phyloP scores from a whole-genome alignment of 2,797 vertebrate genomes.

The Molossus alvarezi region DNA sequence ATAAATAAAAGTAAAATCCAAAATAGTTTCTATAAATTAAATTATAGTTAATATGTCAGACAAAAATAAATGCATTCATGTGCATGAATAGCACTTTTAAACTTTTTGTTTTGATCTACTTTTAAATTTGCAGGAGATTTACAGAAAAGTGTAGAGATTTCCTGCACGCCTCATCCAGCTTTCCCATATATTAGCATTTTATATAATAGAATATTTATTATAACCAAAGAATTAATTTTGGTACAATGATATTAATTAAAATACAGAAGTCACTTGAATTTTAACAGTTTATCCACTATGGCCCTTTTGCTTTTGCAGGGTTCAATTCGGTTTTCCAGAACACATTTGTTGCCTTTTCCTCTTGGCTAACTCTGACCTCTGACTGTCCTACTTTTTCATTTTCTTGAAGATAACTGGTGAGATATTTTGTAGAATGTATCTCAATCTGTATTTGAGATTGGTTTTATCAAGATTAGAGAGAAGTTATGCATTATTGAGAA shows the following conservation, averaged over 20 bases:
- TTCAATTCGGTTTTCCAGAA: not conserved
- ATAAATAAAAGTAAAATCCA: not conserved
- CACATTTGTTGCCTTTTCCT: not conserved
- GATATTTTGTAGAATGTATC: not conserved
- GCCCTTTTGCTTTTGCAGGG: not conserved
- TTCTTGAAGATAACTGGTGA: not conserved
- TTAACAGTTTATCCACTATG: not conserved
- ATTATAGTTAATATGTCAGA: not conserved
- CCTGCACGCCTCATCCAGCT: not conserved
- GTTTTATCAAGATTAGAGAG: not conserved
- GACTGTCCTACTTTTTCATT: not conserved
- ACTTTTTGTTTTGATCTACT: not conserved
- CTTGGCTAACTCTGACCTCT: not conserved
- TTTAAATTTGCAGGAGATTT: not conserved
- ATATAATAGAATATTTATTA: not conserved
- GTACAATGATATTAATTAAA: not conserved
- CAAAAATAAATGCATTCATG: constrained; percentile 19
- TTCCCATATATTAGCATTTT: not conserved
- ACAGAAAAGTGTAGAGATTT: not conserved
- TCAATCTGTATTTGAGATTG: not conserved
- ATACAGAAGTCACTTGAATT: not conserved
- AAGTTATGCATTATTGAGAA: not conserved
- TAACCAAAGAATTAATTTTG: not conserved
- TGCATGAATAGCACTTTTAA: not conserved
- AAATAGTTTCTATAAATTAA: constrained; percentile 36